Percentiles rank a stretch among this genome's conserved stretches.
phyloP scores from a whole-genome alignment of 2,797 vertebrate genomes.

The Anguilla anguilla region DNA sequence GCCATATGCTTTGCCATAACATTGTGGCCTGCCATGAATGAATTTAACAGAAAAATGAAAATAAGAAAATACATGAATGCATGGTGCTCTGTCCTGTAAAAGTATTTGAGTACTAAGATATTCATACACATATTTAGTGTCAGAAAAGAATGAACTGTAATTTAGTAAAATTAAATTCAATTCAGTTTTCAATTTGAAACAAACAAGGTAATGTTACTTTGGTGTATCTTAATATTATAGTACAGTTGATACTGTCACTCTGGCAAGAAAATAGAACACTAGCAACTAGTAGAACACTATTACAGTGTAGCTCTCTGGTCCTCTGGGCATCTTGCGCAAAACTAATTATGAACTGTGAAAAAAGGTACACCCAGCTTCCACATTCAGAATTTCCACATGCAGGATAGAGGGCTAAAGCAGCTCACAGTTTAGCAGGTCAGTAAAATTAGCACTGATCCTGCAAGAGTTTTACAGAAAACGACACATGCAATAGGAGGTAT shows the following conservation, averaged over 20 bases:
- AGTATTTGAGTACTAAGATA: neutral
- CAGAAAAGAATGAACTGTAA: neutral
- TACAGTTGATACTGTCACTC: neutral
- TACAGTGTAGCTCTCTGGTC: neutral
- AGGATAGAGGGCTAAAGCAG: constrained; percentile 4
- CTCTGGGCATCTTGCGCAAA: neutral
- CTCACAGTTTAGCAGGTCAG: constrained; percentile 23
- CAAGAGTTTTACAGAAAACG: constrained; percentile 37
- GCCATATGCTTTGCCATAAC: neutral
- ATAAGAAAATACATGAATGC: neutral
- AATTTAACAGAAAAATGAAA: neutral
- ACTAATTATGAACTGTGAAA: constrained; percentile 23
- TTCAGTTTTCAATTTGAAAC: neutral
- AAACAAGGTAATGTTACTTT: neutral
- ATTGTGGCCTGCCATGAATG: neutral
- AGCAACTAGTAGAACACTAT: neutral
- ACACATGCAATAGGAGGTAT: neutral
- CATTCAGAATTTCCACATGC: constrained; percentile 3
- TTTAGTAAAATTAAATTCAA: neutral
- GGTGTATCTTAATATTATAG: neutral
- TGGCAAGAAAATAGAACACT: neutral
- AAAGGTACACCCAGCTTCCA: neutral
- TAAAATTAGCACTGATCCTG: constrained; percentile 45
- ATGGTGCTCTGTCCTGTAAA: neutral
- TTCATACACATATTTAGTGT: neutral